phyloP scores from a whole-genome alignment of 2,113 vertebrate genomes.

The Physeter macrocephalus region DNA sequence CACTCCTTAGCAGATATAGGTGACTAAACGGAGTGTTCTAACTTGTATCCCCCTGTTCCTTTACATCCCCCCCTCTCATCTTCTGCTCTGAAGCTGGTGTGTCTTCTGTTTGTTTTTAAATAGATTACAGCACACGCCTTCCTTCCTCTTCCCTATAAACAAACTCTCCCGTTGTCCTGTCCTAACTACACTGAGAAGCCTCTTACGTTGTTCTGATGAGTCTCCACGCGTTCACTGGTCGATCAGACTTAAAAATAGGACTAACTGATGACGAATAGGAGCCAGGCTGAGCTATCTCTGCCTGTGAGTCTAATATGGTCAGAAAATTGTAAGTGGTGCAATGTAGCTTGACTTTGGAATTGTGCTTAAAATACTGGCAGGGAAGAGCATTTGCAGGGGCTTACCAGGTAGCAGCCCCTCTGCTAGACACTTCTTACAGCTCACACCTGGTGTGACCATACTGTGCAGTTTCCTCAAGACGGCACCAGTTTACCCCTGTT shows the following conservation, averaged over 20 bases:
- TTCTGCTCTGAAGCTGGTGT: neutral
- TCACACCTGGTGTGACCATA: neutral
- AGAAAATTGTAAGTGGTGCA: neutral
- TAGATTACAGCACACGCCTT: neutral
- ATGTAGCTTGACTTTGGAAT: neutral
- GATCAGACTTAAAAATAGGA: neutral
- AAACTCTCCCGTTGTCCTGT: neutral
- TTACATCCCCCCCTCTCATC: neutral
- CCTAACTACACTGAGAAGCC: neutral
- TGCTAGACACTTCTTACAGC: neutral
- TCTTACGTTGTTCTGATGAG: neutral
- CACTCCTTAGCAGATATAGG: neutral
- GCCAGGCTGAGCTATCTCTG: neutral
- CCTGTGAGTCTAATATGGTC: neutral
- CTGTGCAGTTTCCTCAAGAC: neutral
- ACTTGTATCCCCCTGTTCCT: neutral
- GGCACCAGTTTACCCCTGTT: neutral
- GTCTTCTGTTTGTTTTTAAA: conserved; percentile 13
- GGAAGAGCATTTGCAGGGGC: neutral
- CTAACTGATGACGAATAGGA: neutral
- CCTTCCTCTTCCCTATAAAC: neutral
- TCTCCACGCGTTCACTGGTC: neutral
- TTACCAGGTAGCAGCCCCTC: neutral
- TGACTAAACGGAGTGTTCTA: neutral
- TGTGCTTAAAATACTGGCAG: neutral